A percentile compares a stretch with the other conserved stretches of the same genome.
These are phyloP conservation scores for Rugalucina vietnamica DNA, from an alignment of 2,888 invertebrate species.

Conservation along the genomic window DNA sequence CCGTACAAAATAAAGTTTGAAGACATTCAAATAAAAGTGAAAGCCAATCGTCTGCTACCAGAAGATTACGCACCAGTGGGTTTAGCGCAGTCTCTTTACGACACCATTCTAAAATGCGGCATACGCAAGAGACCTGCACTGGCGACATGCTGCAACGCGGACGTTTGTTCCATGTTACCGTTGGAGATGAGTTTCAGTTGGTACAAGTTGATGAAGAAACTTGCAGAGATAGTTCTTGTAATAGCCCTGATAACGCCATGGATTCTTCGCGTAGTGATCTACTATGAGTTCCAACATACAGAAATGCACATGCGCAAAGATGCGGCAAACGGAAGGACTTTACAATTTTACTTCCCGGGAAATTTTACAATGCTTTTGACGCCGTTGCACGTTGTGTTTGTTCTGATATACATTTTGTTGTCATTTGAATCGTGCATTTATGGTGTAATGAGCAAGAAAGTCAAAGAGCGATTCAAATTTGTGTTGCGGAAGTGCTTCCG, in stretches of 20 bases:
- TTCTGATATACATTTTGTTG: constrained; percentile 76
- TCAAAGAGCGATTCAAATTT: constrained; percentile 66
- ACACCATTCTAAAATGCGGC: constrained; percentile 74
- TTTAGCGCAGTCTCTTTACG: constrained; percentile 66
- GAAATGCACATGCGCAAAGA: constrained; percentile 64
- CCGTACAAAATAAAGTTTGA: constrained; percentile 52
- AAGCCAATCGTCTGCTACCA: constrained; percentile 65
- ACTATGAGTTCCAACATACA: constrained; percentile 71
- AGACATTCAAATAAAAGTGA: constrained; percentile 64
- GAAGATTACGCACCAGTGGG: constrained; percentile 71
- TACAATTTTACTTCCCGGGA: constrained; percentile 68
- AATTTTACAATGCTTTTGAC: constrained; percentile 75
- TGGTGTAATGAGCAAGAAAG: constrained; percentile 62
- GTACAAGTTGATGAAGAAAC: constrained; percentile 63
- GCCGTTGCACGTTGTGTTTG: constrained; percentile 77
- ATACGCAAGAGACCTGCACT: constrained; percentile 72
- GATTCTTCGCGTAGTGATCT: constrained; percentile 72
- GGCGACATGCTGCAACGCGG: constrained; percentile 67
- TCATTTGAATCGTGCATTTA: constrained; percentile 68
- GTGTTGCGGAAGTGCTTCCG: constrained; percentile 70
- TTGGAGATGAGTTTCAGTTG: constrained; percentile 57
- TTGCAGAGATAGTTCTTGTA: constrained; percentile 66
- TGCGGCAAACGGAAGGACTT: constrained; percentile 44
- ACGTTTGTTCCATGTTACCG: constrained; percentile 49
- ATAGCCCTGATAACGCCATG: constrained; percentile 71